phyloP scores from a whole-genome alignment of 2,888 invertebrate genomes.

The Hololepta plana region DNA sequence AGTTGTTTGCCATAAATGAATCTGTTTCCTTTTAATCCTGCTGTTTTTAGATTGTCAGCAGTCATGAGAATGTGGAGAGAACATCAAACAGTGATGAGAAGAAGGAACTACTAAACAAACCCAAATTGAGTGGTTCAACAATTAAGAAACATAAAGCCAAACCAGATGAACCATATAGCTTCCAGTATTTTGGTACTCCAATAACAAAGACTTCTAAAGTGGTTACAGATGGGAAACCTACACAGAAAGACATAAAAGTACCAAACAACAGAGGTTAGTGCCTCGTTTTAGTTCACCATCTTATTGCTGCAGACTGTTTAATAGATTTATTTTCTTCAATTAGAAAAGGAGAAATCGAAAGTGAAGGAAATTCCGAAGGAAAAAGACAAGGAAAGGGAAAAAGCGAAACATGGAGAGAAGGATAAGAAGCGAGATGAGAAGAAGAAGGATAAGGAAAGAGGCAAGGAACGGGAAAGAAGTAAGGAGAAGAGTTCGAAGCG shows the following conservation, averaged over 20 bases:
- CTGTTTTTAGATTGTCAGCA: slow-evolving; percentile 18
- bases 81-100: slow-evolving; percentile 26
- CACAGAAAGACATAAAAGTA: no score
- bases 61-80: slow-evolving; percentile 24
- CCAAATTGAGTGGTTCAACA: slow-evolving; percentile 41
- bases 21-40: slow-evolving; percentile 3
- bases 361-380: slow-evolving; percentile 31
- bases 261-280: slow-evolving; percentile 11
- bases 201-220: slow-evolving; percentile 58
- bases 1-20: slow-evolving; percentile 11
- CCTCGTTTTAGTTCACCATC: not conserved
- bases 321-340: slow-evolving; percentile 18
- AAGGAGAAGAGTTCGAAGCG: slow-evolving; percentile 31
- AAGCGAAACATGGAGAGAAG: slow-evolving; percentile 28
- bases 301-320: not conserved
- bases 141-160: slow-evolving; percentile 23
- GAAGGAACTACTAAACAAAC: slow-evolving; percentile 47
- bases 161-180: slow-evolving; percentile 33
- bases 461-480: slow-evolving; percentile 33
- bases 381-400: slow-evolving; percentile 24
- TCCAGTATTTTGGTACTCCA: slow-evolving; percentile 69
- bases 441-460: slow-evolving; percentile 26
- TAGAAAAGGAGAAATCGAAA: slow-evolving; percentile 12
- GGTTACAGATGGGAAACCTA: slow-evolving; percentile 43
- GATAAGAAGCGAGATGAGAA: slow-evolving; percentile 28